Evolutionary conservation across 1,140 invertebrate genomes (phyloP), one percentile per base, ranked within the genome.

Genomic region (Zaprionus gabonicus): DNA sequence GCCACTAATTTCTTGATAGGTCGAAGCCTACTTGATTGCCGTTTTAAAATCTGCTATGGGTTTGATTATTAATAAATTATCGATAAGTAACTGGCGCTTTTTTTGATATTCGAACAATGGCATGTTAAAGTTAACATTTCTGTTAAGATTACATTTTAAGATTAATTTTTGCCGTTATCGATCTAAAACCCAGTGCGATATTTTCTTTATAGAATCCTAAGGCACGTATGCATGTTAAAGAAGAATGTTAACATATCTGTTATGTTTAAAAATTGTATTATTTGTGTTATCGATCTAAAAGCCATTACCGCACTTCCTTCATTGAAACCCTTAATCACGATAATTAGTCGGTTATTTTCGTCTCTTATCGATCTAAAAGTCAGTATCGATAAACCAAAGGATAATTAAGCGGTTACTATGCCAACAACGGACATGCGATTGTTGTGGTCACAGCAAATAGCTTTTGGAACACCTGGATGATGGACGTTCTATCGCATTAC

Each of bases 401-500:
- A 41, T 6, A 46, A 2, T 1, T 3, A 12, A 10, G 1, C 4
- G 15, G 86, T 91, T 86, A 36, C 77, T 53, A 63, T 73, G 79
- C 62, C 23, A 68, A 81, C 76, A 3, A 4, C 6, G 28, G 7
- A 25, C 9, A 9, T 7, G 7, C 41, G 41, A n/a, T 3, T 23
- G 20, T 31, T 46, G 15, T 38, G 58, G 7, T 59, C 65, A 65
- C 46, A 46, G 9, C 41, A 36, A 51, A 65, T 2, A 12, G 0
- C 7, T 3, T 17, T 31, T 0, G 5, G 2, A 23, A 7, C 17
- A n/a, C 0, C 7, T 15, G 1, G 15, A 57, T 36, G n/a, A 92
- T 92, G 91, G 91, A 92, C 25, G 91, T 92, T 10, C 74, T 92
- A n/a, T 86, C 83, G 7, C 83, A 92, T 46, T 92, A 86, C 53